Base-by-base conservation (phyloP, 1,140 invertebrate species). In the Artemia franciscana region DNA sequence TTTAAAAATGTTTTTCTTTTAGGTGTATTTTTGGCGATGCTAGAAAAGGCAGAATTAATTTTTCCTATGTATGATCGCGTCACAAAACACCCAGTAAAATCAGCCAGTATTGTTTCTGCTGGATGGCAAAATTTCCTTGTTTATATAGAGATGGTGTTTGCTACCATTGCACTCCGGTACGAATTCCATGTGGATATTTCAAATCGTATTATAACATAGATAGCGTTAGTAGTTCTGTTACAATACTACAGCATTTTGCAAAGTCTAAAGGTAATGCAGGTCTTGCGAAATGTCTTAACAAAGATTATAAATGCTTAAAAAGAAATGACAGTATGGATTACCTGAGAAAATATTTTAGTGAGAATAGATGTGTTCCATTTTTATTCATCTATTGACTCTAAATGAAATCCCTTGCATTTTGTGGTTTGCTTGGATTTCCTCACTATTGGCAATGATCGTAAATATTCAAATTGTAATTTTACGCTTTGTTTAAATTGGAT, bases 81-180 rank as follows among this genome's bases (percentile, higher is more conserved):
- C 39, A 77, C 81, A 65, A 86, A 85, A 63, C 77, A 80, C 61
- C 79, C 81, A 18, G 68, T 72, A 25, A 86, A 84, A 1, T 84
- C 83, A 56, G 82, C 88, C 58, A 95, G 95, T 76, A 98, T 95
- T 0, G 93, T 98, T 3, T 96, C 96, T 3, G 95, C 96, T 63
- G 95, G 95, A 60, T 98, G 96, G 76, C 95, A 98, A 76, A 98
- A 99, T 76, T 98, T 98, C 76, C 81, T 98, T 67, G 96, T 98
- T 74, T 98, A 96, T 71, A 87, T 98, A 69, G 96, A 99, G 79
- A 99, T 99, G 96, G 81, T 98, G 68, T 91, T 92, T 69, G 95
- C 95, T 24, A 86, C 93, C 12, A 80, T 98, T 62, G 93, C 93
- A 15, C 77, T 99, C 64, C 82, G 93, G 51, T 97, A 95, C 75